These are phyloP conservation scores for Anoplius nigerrimus DNA, from an alignment of 2,888 invertebrate species.

Conservation along the genomic window DNA sequence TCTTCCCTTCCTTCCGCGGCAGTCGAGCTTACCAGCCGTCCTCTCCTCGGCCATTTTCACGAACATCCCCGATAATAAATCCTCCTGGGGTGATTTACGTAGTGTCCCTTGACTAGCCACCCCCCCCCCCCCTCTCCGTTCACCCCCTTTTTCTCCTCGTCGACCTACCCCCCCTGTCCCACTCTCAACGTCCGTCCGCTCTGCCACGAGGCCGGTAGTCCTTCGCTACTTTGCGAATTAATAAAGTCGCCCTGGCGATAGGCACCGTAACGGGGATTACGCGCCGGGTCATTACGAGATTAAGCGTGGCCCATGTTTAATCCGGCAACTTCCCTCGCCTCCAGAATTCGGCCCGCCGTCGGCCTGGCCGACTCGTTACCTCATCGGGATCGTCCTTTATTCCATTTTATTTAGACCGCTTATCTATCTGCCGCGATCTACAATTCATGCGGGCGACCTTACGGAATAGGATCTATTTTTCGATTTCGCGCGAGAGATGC, in stretches of 20 bases:
- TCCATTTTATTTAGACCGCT: neutral
- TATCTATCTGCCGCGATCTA: neutral
- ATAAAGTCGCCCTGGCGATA: slow-evolving; percentile 41
- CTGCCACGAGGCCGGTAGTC: neutral
- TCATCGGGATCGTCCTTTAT: slow-evolving; percentile 1
- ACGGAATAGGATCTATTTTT: no score
- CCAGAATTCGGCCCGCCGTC: no score
- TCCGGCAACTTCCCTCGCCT: neutral
- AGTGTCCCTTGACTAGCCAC: slow-evolving; percentile 13
- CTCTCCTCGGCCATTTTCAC: slow-evolving; percentile 29
- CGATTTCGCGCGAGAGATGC: no score
- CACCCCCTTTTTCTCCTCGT: neutral
- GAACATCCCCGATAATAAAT: slow-evolving; percentile 49
- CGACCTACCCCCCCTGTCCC: neutral
- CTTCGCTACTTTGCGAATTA: slow-evolving; percentile 40
- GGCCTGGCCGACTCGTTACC: no score
- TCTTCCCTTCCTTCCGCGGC: slow-evolving; percentile 22
- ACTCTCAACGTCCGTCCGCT: neutral
- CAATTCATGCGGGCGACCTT: neutral
- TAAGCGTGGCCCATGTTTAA: slow-evolving; percentile 13
- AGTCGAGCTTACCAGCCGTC: neutral
- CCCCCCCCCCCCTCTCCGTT: neutral
- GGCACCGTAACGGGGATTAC: slow-evolving; percentile 27
- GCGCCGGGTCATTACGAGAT: slow-evolving; percentile 31
- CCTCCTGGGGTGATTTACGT: slow-evolving; percentile 44